Base-by-base conservation (phyloP, 2,888 invertebrate genomes). In the Tupiocoris notatus region DNA sequence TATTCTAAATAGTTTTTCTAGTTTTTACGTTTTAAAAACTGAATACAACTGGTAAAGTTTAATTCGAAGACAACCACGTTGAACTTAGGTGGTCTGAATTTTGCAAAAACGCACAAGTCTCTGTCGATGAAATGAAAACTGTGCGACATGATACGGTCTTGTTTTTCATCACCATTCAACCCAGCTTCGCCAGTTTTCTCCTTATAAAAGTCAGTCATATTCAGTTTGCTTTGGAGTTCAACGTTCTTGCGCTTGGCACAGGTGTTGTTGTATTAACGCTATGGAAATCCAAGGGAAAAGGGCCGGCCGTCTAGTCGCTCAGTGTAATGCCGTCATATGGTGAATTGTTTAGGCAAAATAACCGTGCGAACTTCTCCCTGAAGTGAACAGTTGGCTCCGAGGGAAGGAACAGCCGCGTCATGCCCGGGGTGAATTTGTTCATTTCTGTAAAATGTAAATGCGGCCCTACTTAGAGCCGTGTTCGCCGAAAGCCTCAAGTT, bases 271-370 rank as follows among this genome's bases (percentile, higher is more conserved):
- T 70, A 70, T 70, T 70, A 70, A 70, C 70, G 70, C 70, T 54
- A 59, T 70, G 70, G 70, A 70, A 70, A 70, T 70, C 58, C 70
- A 22, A 58, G 39, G 39, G 39, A 39, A 39, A 39, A 39, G 7
- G 66, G 66, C 25, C 65, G 25, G 57, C 70, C 70, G 58, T 59
- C 63, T 63, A 23, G 57, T 70, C 25, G 70, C 59, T 58, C 22
- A 70, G 59, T 70, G 70, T 70, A 70, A 70, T 70, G 70, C 70
- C 70, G 70, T 70, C 70, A 70, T 70, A 70, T 70, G 70, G 70
- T 70, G 70, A 70, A 70, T 70, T 70, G 70, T 70, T 70, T 70
- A 70, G 59, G 70, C 70, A 70, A 70, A 70, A 70, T 70, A 70
- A 70, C 70, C 70, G 70, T 70, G 70, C 59, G 70, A 70, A 70